These are phyloP conservation scores for Antheraea assamensis DNA, from an alignment of 2,888 invertebrate genomes.

Conservation along the genomic window DNA sequence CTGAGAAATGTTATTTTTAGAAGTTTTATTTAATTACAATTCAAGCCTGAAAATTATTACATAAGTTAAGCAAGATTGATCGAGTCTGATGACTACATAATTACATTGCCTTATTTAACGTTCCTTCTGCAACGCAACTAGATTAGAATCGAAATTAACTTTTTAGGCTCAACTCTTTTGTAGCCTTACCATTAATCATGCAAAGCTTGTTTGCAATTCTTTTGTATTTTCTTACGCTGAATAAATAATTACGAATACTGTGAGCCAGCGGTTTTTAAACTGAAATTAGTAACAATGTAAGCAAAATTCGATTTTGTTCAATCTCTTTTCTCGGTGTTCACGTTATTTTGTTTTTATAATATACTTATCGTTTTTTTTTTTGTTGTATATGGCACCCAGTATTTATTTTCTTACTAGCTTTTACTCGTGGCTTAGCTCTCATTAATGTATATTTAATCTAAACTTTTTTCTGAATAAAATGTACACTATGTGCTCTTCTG, in stretches of 20 bases:
- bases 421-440: too few relatives aligned
- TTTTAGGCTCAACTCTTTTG: constrained; percentile 6
- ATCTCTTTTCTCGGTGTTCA: background rate
- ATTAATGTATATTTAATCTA: too few relatives aligned
- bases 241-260: background rate
- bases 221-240: background rate
- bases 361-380: too few relatives aligned
- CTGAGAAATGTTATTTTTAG: background rate
- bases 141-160: constrained; percentile 26
- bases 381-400: too few relatives aligned
- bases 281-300: background rate
- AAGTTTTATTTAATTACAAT: constrained; percentile 3
- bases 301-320: background rate
- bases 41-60: background rate
- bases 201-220: background rate
- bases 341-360: too few relatives aligned
- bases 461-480: too few relatives aligned
- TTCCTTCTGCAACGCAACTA: constrained; percentile 24
- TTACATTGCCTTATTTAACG: constrained; percentile 34
- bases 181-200: constrained; percentile 5
- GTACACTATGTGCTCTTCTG: too few relatives aligned
- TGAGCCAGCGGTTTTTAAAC: background rate
- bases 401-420: too few relatives aligned
- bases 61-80: constrained; percentile 40
- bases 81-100: constrained; percentile 35